These are phyloP conservation scores for Drosophila colorata DNA, from an alignment of 2,888 invertebrate genomes.

Conservation along the genomic window DNA sequence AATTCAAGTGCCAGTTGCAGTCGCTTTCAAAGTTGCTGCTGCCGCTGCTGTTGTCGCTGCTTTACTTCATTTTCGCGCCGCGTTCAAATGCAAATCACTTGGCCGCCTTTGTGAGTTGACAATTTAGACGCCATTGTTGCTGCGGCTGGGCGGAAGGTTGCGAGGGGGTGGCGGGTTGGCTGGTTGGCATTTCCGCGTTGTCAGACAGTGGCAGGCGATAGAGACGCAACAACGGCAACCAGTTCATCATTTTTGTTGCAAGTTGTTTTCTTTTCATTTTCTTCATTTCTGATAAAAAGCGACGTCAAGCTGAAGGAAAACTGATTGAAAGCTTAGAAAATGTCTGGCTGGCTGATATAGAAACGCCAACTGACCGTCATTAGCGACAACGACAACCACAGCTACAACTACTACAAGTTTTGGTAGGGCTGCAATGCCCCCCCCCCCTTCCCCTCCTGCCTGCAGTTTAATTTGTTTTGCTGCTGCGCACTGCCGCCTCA, in stretches of 20 bases:
- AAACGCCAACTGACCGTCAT: slow-evolving; percentile 13
- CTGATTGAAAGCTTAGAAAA: slow-evolving; percentile 51
- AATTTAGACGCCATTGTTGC: slow-evolving; percentile 77
- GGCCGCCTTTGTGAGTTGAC: slow-evolving; percentile 81
- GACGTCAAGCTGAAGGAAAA: slow-evolving; percentile 17
- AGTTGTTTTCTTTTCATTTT: slow-evolving; percentile 25
- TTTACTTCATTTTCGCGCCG: slow-evolving; percentile 74
- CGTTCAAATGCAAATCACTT: slow-evolving; percentile 80
- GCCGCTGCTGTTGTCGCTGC: slow-evolving; percentile 48
- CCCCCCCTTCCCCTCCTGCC: not conserved
- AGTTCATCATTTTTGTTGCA: slow-evolving; percentile 61
- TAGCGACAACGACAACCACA: slow-evolving; percentile 16
- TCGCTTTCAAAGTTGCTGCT: slow-evolving; percentile 19
- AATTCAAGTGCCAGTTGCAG: slow-evolving; percentile 58
- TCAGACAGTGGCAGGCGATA: slow-evolving; percentile 73
- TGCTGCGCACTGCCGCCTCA: slow-evolving; percentile 12
- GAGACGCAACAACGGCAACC: slow-evolving; percentile 51
- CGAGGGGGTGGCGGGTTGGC: slow-evolving; percentile 24
- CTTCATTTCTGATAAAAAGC: slow-evolving; percentile 45
- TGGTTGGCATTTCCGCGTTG: slow-evolving; percentile 79
- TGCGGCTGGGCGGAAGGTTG: slow-evolving; percentile 14
- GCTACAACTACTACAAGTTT: slow-evolving; percentile 25
- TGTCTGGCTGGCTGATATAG: slow-evolving; percentile 9
- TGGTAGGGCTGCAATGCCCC: slow-evolving; percentile 18
- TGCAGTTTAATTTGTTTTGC: slow-evolving; percentile 52